phyloP scores from a whole-genome alignment of 2,113 vertebrate species.

The Entomyzon cyanotis region DNA sequence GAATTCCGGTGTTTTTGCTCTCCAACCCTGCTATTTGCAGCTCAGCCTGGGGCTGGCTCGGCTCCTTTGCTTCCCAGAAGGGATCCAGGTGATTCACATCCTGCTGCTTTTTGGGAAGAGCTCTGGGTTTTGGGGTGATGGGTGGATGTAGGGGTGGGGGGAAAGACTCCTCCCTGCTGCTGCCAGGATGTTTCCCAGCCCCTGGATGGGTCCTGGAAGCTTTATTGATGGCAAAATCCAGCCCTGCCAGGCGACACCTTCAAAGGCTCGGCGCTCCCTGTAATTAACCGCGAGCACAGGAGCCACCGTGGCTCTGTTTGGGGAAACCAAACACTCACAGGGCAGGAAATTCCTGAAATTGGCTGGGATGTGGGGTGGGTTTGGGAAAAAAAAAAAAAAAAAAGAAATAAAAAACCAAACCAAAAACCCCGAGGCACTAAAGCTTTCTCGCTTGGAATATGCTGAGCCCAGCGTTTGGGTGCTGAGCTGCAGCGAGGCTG shows the following conservation, averaged over 20 bases:
- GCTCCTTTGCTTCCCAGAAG: conserved; percentile 8
- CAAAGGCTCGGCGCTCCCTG: conserved; percentile 42
- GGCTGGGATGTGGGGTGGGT: not conserved
- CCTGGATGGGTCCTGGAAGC: not conserved
- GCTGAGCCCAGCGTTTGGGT: not conserved
- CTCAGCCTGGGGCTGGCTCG: not conserved
- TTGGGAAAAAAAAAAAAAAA: not conserved
- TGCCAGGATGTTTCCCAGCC: not conserved
- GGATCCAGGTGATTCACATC: conserved; percentile 55
- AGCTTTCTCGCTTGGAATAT: not conserved
- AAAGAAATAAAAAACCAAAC: not conserved
- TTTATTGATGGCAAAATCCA: not conserved
- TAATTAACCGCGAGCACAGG: conserved; percentile 18
- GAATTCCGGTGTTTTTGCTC: conserved; percentile 13
- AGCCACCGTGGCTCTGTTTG: not conserved
- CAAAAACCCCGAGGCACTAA: not conserved
- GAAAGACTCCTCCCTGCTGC: too few relatives aligned
- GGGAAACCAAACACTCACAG: conserved; percentile 47
- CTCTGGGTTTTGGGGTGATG: not conserved
- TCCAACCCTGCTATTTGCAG: conserved; percentile 23
- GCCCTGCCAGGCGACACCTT: not conserved
- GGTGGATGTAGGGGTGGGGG: not conserved
- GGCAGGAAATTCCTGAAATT: conserved; percentile 60
- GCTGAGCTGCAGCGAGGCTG: not conserved
- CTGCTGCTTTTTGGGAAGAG: not conserved